phyloP scores from a whole-genome alignment of 1,140 invertebrate genomes.

The Ceratosolen solmsi region DNA sequence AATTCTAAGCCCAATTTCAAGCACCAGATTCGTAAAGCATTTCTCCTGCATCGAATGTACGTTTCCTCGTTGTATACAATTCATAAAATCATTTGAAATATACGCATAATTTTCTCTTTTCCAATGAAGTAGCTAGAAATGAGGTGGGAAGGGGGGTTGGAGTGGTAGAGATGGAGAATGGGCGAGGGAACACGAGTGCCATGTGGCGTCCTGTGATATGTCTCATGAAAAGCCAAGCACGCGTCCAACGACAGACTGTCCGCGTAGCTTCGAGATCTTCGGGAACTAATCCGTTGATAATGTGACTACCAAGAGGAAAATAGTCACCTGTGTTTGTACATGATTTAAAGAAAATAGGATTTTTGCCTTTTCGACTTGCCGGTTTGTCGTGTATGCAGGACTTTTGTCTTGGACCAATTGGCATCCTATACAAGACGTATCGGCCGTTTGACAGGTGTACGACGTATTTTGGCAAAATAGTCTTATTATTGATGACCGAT shows the following conservation, averaged over 20 bases:
- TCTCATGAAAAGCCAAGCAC: slow-evolving; percentile 65
- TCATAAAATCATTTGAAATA: slow-evolving; percentile 61
- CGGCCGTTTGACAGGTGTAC: not conserved
- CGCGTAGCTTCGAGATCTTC: slow-evolving; percentile 61
- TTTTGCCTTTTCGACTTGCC: too few relatives aligned
- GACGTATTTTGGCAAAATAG: not conserved
- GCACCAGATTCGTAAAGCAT: not conserved
- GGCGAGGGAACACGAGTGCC: too few relatives aligned
- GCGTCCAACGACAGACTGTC: slow-evolving; percentile 65
- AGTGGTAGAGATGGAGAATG: too few relatives aligned
- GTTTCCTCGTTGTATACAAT: not conserved
- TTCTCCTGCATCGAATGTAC: not conserved
- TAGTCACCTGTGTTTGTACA: too few relatives aligned
- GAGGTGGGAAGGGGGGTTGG: too few relatives aligned
- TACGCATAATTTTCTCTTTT: slow-evolving; percentile 64
- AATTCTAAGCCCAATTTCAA: not conserved
- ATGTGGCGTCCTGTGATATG: slow-evolving; percentile 55
- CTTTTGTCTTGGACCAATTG: slow-evolving; percentile 11
- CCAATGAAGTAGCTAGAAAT: too few relatives aligned
- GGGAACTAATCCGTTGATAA: slow-evolving; percentile 67
- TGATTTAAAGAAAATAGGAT: too few relatives aligned
- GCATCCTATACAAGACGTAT: not conserved
- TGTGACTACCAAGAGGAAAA: too few relatives aligned
- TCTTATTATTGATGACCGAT: not conserved
- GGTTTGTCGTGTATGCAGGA: slow-evolving; percentile 45